A percentile compares a stretch with the other conserved stretches of the same genome.
These are phyloP conservation scores for Ostrea denselamellosa DNA, from an alignment of 1,140 invertebrate genomes.

Conservation along the genomic window DNA sequence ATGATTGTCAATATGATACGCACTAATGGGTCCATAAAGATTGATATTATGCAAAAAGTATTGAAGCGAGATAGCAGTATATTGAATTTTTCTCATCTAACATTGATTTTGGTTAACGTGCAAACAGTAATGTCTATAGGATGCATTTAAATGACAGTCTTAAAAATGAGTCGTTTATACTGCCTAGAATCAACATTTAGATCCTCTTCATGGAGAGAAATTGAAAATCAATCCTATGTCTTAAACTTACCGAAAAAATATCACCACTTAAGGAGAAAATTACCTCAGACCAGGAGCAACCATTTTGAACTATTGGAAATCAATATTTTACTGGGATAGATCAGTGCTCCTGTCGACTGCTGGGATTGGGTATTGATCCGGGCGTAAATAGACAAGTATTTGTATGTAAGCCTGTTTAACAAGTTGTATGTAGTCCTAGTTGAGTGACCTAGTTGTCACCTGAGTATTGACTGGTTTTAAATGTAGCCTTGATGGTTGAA, in stretches of 20 bases:
- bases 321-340: background rate
- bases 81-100: constrained; percentile 2
- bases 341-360: background rate
- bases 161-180: background rate
- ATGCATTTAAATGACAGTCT: background rate
- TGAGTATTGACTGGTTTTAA: constrained; percentile 1
- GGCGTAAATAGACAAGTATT: background rate
- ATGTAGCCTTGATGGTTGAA: constrained; percentile 3
- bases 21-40: background rate
- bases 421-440: background rate
- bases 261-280: constrained; percentile 11
- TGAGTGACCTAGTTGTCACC: constrained; percentile 3
- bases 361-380: constrained; percentile 3
- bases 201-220: constrained; percentile 17
- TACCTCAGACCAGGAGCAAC: background rate
- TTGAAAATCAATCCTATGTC: constrained; percentile 7
- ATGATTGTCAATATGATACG: background rate
- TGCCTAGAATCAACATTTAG: background rate
- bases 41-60: background rate
- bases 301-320: constrained; percentile 23
- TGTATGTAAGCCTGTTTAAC: background rate
- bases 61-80: background rate
- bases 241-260: constrained; percentile 10
- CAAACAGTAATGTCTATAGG: background rate
- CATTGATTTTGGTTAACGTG: constrained; percentile 21